Conservation (phyloP, 2,113 vertebrate species). For the Xiphophorus hellerii region DNA sequence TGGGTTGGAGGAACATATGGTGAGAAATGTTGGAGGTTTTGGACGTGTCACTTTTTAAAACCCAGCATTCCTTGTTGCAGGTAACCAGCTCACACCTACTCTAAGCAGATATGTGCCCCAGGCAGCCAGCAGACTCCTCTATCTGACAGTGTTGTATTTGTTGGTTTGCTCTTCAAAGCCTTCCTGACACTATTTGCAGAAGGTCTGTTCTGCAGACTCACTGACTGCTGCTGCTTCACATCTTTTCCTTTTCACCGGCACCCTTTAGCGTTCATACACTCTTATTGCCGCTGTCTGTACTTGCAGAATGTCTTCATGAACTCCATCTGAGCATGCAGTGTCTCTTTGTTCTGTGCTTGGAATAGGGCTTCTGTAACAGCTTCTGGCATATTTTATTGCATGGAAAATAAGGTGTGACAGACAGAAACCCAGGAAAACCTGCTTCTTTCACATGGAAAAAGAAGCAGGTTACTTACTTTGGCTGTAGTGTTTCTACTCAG, state of each 20-base stretch:
- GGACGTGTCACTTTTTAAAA: neutral
- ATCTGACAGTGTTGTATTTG: conserved; percentile 60
- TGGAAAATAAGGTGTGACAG: conserved; percentile 30
- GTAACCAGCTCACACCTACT: neutral
- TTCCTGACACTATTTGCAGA: conserved; percentile 71
- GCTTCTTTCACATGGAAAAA: conserved; percentile 7
- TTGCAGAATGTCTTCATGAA: conserved; percentile 1
- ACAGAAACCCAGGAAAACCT: conserved; percentile 12
- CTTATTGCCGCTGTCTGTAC: neutral
- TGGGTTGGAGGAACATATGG: no score
- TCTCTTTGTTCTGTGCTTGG: conserved; percentile 35
- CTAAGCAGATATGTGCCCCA: conserved; percentile 28
- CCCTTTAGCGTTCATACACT: conserved; percentile 25
- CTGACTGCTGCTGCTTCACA: conserved; percentile 41
- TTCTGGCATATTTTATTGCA: conserved; percentile 25
- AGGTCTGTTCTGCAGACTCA: conserved; percentile 32
- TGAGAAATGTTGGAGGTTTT: no score
- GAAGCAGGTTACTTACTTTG: neutral
- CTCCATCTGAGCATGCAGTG: neutral
- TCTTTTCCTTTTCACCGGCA: conserved; percentile 23
- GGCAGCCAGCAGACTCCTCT: conserved; percentile 35
- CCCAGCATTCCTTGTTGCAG: neutral
- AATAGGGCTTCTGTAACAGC: conserved; percentile 27
- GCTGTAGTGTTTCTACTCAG: conserved; percentile 33
- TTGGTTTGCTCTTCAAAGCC: conserved; percentile 59